phyloP scores from a whole-genome alignment of 2,113 vertebrate species.

The Baryphthengus martii region DNA sequence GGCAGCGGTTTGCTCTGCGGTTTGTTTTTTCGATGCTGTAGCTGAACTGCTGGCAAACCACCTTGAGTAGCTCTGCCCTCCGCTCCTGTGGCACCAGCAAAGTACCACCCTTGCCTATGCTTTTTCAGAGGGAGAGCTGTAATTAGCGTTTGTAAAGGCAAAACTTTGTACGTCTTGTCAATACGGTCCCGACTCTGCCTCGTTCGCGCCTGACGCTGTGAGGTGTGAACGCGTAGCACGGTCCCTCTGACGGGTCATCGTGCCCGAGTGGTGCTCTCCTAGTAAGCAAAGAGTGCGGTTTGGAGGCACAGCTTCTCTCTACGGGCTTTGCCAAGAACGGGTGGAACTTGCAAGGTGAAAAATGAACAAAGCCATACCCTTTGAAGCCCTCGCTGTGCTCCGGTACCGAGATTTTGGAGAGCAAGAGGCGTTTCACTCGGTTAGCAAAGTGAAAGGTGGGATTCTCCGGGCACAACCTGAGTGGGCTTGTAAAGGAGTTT shows the following conservation, averaged over 20 bases:
- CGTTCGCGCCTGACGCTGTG: not conserved
- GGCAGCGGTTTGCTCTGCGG: not conserved
- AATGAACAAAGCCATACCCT: not conserved
- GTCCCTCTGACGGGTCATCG: not conserved
- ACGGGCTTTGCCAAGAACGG: fast-evolving
- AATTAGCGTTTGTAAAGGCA: not conserved
- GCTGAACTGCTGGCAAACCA: not conserved
- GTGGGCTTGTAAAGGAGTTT: not conserved
- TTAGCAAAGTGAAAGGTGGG: not conserved
- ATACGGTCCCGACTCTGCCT: not conserved
- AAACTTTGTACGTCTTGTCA: not conserved
- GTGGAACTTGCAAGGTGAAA: not conserved
- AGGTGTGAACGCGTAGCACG: not conserved
- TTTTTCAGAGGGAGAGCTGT: not conserved
- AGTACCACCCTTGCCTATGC: not conserved
- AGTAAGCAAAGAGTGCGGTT: not conserved
- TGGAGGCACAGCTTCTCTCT: not conserved
- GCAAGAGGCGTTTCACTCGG: not conserved
- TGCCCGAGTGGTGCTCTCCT: not conserved
- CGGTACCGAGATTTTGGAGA: not conserved
- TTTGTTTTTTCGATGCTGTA: not conserved
- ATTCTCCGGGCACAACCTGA: not conserved
- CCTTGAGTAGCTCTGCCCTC: not conserved
- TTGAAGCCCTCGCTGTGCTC: not conserved
- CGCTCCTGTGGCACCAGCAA: fast-evolving